phyloP scores from a whole-genome alignment of 2,113 vertebrate species.

The Gobio gobio region DNA sequence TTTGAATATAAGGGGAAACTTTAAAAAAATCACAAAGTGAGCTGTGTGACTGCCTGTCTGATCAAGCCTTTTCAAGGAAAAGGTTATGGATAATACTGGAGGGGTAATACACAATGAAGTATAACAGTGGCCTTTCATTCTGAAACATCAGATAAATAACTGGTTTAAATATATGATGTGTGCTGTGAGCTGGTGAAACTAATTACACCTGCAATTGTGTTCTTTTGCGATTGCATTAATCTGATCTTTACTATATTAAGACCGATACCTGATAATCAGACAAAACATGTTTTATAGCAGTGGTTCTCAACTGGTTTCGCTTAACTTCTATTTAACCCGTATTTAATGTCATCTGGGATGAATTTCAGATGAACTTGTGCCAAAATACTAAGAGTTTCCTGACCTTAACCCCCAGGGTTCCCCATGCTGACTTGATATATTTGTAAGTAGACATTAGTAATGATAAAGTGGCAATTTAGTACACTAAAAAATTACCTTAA shows the following conservation, averaged over 20 bases:
- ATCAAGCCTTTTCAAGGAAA: constrained; percentile 51
- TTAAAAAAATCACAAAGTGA: constrained; percentile 40
- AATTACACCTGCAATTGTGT: constrained; percentile 13
- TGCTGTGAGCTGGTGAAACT: constrained; percentile 10
- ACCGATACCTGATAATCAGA: background rate
- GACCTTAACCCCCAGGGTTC: background rate
- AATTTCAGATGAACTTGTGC: background rate
- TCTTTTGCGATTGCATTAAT: constrained; percentile 18
- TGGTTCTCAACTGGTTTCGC: background rate
- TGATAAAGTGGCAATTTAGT: too few relatives aligned
- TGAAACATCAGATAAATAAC: constrained; percentile 37
- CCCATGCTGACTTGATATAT: background rate
- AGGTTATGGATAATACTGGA: constrained; percentile 50
- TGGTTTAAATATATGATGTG: constrained; percentile 22
- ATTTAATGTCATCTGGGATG: background rate
- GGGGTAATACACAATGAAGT: constrained; percentile 42
- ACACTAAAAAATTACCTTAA: too few relatives aligned
- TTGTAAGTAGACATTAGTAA: background rate
- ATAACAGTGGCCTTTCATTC: constrained; percentile 26
- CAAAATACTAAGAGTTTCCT: background rate
- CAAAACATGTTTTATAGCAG: background rate
- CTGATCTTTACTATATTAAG: background rate
- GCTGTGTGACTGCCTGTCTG: constrained; percentile 49
- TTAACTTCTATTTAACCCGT: background rate
- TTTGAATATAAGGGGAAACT: constrained; percentile 72